Evolutionary conservation across 2,888 invertebrate genomes (phyloP), one percentile per base, ranked within the genome.

Genomic region (Rhagophthalmus giganteus): DNA sequence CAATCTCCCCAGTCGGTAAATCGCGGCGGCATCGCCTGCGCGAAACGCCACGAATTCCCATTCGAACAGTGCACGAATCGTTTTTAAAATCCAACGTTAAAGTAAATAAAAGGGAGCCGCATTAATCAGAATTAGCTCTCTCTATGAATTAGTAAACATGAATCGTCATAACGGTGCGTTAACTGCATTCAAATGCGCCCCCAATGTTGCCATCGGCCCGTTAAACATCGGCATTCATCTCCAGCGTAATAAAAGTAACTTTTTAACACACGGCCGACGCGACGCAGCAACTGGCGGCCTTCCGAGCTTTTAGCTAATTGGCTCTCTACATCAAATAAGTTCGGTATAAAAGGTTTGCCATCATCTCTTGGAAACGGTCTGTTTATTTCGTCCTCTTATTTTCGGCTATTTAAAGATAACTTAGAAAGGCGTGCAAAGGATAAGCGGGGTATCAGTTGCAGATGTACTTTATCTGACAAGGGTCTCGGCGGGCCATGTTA

Each of bases 391-490:
- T 11, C 7, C 35, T 42, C 34, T 42, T 49, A 37, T 31, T 44
- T 44, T 42, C 31, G 11, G 30, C 41, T 49, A 44, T 45, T 39
- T 44, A 45, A 49, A 45, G 42, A 33, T 33, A 49, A 49, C 53
- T 44, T 42, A 44, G 37, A 54, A 49, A 41, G 44, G 34, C 54
- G 42, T 45, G 44, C 44, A 20, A 38, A 41, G 48, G 48, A 44
- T 54, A 48, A 42, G 41, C 33, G 39, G 28, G 39, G 48, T 53
- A 55, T 55, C 52, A 55, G 38, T 45, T 55, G 42, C 55, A 45
- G 52, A 55, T 55, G 49, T 55, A 42, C 46, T 48, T 48, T 49
- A 55, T 55, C 55, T 44, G 48, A 54, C 54, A 40, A 37, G 55
- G 52, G 52, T 52, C 49, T 54, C 54, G n/a, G 40, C 26, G 54